Base-by-base conservation (phyloP, 64 coral and sea anemone genomes). In the Acropora tenuis region DNA sequence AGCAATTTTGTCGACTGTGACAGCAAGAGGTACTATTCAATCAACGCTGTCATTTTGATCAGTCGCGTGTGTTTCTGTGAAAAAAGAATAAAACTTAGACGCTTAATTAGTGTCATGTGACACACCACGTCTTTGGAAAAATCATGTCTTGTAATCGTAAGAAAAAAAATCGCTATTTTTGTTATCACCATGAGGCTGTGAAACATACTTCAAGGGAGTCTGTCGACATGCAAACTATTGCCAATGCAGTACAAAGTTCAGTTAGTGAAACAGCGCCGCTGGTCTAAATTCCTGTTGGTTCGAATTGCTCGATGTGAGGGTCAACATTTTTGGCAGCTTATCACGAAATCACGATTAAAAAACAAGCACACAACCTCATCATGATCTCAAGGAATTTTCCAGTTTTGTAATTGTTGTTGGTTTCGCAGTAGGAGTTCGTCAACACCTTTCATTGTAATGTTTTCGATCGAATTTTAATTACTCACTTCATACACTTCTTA, bases 301-400 rank as follows among this genome's bases (percentile, higher is more conserved):
- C 17, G 49, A 84, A 84, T 43, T 84, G 65, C 61, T 84, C 30
- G 30, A 47, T 48, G 45, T 71, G 48, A 71, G 65, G 65, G 82
- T 69, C 63, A 85, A 48, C 63, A 85, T 69, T 85, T 85, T 72
- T 85, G 67, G 82, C 63, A 85, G 65, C 44, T 85, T 85, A 71
- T 72, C 61, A 85, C 82, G 82, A 85, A 84, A 69, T 66, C 13
- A 84, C 41, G 11, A 84, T 66, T 68, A 84, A 71, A 30, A 49
- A 69, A 71, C 82, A 48, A 78, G 48, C 75, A 48, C 13, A 69
- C 10, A 18, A 85, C 9, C 43, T 19, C 61, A 48, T 85, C 60
- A 48, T 82, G 1, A 48, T 44, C n/a, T 72, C 82, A 71, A 20
- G 66, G 82, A 85, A 85, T 16, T 18, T 85, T 85, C 82, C 7